Percentiles rank a stretch among this genome's conserved stretches.
These are phyloP conservation scores for Gavia stellata DNA, from an alignment of 2,113 vertebrate species.

Conservation along the genomic window DNA sequence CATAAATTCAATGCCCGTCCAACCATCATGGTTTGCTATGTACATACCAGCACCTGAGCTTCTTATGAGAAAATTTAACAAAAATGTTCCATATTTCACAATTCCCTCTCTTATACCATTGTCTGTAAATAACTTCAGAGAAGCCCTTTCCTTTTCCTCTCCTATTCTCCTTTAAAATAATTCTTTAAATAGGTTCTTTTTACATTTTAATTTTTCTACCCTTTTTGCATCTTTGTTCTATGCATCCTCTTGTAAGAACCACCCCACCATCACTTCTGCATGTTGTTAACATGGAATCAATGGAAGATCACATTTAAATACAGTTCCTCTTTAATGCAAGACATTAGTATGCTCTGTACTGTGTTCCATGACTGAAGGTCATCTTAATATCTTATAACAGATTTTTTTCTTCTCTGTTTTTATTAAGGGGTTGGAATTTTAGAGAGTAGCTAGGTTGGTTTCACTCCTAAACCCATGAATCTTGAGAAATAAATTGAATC, in stretches of 20 bases:
- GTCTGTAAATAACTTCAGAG: not conserved
- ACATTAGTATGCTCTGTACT: not conserved
- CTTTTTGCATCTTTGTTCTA: not conserved
- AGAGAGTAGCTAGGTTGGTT: not conserved
- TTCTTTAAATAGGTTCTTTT: not conserved
- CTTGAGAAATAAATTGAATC: not conserved
- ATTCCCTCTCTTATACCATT: not conserved
- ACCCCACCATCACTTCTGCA: not conserved
- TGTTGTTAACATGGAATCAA: not conserved
- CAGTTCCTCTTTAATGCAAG: not conserved
- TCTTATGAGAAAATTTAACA: not conserved
- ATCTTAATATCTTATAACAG: not conserved
- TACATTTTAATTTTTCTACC: not conserved
- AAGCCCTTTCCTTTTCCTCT: not conserved
- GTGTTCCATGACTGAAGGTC: not conserved
- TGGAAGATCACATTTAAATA: not conserved
- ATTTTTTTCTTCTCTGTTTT: not conserved
- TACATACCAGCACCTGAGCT: not conserved
- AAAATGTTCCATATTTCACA: not conserved
- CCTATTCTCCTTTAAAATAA: not conserved
- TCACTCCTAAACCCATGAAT: not conserved
- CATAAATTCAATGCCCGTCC: not conserved
- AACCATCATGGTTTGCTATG: not conserved
- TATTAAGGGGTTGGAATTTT: not conserved
- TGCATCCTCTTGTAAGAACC: not conserved